phyloP scores from a whole-genome alignment of 2,113 vertebrate genomes.

The Colossoma macropomum region DNA sequence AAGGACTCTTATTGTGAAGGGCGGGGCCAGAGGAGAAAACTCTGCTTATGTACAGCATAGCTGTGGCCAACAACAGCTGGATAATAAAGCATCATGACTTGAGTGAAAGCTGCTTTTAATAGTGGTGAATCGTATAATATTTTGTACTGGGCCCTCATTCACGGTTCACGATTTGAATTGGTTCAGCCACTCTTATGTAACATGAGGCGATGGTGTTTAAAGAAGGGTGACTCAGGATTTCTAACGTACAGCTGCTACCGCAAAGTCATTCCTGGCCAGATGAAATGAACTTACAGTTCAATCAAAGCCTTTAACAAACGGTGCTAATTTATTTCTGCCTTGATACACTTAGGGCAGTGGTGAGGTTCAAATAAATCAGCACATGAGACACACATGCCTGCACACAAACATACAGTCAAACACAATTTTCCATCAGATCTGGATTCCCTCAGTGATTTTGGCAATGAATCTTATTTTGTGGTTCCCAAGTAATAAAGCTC shows the following conservation, averaged over 20 bases:
- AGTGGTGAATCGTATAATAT: no score
- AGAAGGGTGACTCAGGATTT: constrained; percentile 7
- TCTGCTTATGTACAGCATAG: no score
- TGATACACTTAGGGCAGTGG: constrained; percentile 36
- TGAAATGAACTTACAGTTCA: constrained; percentile 28
- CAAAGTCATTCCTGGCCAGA: constrained; percentile 14
- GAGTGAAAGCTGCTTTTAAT: no score
- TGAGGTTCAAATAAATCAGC: constrained; percentile 8
- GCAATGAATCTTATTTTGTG: background rate
- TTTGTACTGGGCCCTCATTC: no score
- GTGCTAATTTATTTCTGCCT: constrained; percentile 3
- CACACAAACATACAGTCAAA: background rate
- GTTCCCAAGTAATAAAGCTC: background rate
- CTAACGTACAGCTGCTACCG: constrained; percentile 6
- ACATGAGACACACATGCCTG: constrained; percentile 14
- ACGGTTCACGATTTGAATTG: no score
- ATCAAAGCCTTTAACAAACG: background rate
- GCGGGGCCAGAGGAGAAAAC: no score
- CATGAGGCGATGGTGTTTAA: background rate
- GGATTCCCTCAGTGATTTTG: background rate
- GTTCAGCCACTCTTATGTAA: no score
- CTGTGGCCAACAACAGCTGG: no score
- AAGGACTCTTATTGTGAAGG: no score
- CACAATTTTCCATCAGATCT: background rate
- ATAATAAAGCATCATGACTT: no score